These are phyloP conservation scores for Thecocarcelia acutangulata DNA, from an alignment of 2,888 invertebrate genomes.

Conservation along the genomic window DNA sequence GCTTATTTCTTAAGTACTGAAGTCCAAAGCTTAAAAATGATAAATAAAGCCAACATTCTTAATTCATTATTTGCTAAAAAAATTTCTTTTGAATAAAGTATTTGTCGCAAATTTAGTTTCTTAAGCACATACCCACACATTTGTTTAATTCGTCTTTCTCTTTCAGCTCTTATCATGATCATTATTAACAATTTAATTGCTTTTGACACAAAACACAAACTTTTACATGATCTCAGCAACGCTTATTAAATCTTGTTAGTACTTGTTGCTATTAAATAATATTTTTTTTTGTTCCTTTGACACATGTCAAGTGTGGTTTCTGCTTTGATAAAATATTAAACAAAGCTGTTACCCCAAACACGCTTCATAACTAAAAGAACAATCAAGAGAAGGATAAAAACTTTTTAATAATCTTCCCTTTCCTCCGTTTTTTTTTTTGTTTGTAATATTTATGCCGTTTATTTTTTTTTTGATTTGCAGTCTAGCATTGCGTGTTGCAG, in stretches of 20 bases:
- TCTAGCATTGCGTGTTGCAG: slow-evolving; percentile 50
- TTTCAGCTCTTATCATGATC: not conserved
- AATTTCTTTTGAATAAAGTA: too few species aligned
- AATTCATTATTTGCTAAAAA: too few species aligned
- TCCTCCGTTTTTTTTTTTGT: not conserved
- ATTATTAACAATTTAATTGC: slow-evolving; percentile 13
- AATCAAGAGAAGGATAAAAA: not conserved
- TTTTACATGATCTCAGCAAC: not conserved
- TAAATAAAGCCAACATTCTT: too few species aligned
- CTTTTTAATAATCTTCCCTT: slow-evolving; percentile 3
- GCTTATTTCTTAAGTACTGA: too few species aligned
- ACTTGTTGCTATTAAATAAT: slow-evolving; percentile 23
- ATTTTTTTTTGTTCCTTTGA: slow-evolving; percentile 18
- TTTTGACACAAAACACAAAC: slow-evolving; percentile 16
- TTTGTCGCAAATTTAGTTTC: too few species aligned
- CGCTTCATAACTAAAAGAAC: not conserved
- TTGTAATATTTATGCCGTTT: slow-evolving; percentile 10
- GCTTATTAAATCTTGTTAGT: slow-evolving; percentile 25
- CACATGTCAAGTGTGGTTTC: slow-evolving; percentile 38
- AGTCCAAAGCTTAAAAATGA: too few species aligned
- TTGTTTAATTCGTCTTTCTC: too few species aligned
- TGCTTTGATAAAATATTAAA: not conserved
- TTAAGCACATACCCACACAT: too few species aligned
- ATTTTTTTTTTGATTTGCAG: slow-evolving; percentile 3
- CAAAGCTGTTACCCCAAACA: slow-evolving; percentile 12